Evolutionary conservation across 2,888 invertebrate genomes (phyloP).

Genomic region (Leucoptera coffeella): DNA sequence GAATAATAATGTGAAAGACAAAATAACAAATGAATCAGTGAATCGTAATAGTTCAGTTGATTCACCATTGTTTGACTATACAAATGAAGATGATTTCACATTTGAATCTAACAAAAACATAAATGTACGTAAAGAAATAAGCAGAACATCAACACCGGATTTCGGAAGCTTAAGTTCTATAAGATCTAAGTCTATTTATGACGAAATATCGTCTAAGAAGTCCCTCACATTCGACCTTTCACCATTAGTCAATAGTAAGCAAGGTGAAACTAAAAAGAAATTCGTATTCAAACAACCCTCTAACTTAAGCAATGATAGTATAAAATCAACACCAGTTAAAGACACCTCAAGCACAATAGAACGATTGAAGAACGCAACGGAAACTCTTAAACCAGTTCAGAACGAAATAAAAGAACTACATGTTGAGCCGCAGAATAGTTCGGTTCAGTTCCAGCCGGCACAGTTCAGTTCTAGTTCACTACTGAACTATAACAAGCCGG

Average conservation of each 20-base stretch:
- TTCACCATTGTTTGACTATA: neutral
- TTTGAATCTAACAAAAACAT: constrained; percentile 14
- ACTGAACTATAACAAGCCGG: constrained; percentile 14
- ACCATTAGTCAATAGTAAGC: constrained; percentile 12
- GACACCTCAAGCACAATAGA: constrained; percentile 28
- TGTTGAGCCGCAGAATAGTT: constrained; percentile 21
- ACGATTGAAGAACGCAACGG: constrained; percentile 23
- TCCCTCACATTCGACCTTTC: too few species aligned
- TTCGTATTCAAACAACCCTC: constrained; percentile 41
- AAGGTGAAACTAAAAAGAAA: constrained; percentile 26
- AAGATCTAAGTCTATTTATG: constrained; percentile 11
- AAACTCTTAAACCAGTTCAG: constrained; percentile 23
- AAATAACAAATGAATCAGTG: too few species aligned
- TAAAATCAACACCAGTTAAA: constrained; percentile 12
- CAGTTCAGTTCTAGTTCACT: constrained; percentile 19
- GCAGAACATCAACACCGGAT: constrained; percentile 22
- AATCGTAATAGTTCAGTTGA: neutral
- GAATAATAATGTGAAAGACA: too few species aligned
- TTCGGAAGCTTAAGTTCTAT: constrained; percentile 16
- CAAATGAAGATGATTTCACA: too few species aligned
- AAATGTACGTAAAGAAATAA: constrained; percentile 12
- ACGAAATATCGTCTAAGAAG: too few species aligned
- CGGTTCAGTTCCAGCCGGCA: constrained; percentile 32
- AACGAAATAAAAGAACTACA: constrained; percentile 14
- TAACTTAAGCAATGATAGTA: constrained; percentile 14